Conservation (phyloP, 2,113 vertebrate species). For the Narcine bancroftii region DNA sequence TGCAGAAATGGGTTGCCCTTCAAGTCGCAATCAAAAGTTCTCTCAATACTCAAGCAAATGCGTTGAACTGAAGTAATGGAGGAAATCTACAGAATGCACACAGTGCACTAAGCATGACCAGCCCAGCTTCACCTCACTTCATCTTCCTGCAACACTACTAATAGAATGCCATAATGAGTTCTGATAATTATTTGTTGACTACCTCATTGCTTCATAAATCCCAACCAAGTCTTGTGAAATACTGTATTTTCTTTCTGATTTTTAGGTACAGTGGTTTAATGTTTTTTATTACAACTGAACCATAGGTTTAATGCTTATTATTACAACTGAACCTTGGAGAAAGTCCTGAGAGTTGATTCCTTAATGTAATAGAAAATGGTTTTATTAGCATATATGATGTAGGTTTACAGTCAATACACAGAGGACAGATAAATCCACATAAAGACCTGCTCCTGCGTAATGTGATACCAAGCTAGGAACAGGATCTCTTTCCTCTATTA, state of each 20-base stretch:
- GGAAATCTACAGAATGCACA: not conserved
- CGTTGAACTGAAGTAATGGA: not conserved
- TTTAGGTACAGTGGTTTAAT: conserved; percentile 38
- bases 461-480: conserved; percentile 28
- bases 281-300: conserved; percentile 36
- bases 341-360: conserved; percentile 27
- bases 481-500: conserved; percentile 15
- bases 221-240: conserved; percentile 27
- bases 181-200: conserved; percentile 37
- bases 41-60: not conserved
- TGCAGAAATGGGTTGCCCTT: not conserved
- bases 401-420: conserved; percentile 33
- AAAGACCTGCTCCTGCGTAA: conserved; percentile 33
- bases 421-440: conserved; percentile 36
- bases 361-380: conserved; percentile 37
- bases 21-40: not conserved
- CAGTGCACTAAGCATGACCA: conserved; percentile 22
- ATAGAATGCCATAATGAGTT: conserved; percentile 34
- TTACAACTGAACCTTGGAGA: conserved; percentile 35
- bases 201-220: conserved; percentile 33
- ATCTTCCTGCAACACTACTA: conserved; percentile 31
- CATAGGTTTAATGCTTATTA: conserved; percentile 34
- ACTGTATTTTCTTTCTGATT: conserved; percentile 37
- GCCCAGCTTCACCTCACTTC: not conserved
- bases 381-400: conserved; percentile 37